Evolutionary conservation across 2,797 vertebrate genomes (phyloP), one percentile per base, ranked within the genome.

Genomic region (Pseudochaenichthys georgianus): DNA sequence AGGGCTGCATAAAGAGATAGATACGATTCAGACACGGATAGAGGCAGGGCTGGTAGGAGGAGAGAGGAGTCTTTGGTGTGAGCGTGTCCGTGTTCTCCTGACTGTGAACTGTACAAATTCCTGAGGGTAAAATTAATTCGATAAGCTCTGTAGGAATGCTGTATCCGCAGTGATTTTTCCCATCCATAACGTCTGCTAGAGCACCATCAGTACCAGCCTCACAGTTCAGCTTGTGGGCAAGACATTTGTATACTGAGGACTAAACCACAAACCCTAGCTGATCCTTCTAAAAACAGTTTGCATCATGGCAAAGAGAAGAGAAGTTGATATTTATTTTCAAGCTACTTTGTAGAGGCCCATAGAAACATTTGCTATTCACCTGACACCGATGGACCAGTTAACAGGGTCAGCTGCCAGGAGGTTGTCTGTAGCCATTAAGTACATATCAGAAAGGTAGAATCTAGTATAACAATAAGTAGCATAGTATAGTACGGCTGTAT

Each of bases 121-220:
- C 80, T 78, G 53, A 45, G 64, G 52, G 62, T 73, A 53, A 88
- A 85, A 86, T 85, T 59, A 73, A 88, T 84, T 84, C 3, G 79
- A 87, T 90, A 86, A 88, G 86, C 77, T 51, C 57, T 52, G 72
- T 5, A 84, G 84, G 81, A 88, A 87, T 86, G 82, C 75, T 69
- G 51, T 59, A 72, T 67, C 68, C 53, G 64, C 50, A 62, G 59
- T 59, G 23, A 67, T 75, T 83, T 55, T 85, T 84, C 64, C 74
- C 72, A 82, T 77, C 73, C 51, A 46, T 73, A 70, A 65, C 17
- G 58, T 71, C 58, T 68, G 47, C 51, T 21, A 0, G 19, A 78
- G n/a, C 64, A 50, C 69, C 58, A 61, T 73, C 63, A 66, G 53
- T 34, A 54, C 15, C 61, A 74, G 54, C n/a, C 13, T 54, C 17